Evolutionary conservation across 2,113 vertebrate species (phyloP).

Genomic region (Nicator chloris): DNA sequence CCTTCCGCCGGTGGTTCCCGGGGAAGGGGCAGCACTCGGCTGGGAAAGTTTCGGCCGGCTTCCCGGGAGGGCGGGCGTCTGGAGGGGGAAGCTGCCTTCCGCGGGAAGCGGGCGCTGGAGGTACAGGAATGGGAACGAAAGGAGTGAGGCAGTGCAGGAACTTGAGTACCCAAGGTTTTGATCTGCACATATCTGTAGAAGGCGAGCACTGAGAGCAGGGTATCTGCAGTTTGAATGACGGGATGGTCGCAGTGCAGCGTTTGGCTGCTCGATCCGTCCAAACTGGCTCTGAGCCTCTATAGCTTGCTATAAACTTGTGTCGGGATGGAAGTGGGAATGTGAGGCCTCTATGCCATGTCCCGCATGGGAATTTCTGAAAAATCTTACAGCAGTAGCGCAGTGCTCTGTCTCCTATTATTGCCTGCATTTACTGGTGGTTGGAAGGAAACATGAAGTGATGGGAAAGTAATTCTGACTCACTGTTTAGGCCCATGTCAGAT

Average conservation of each 20-base stretch:
- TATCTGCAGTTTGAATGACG: background rate
- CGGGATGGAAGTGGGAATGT: background rate
- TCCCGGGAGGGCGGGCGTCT: background rate
- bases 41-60: background rate
- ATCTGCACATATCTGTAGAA: background rate
- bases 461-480: background rate
- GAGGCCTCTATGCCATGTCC: background rate
- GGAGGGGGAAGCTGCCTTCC: background rate
- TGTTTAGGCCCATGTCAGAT: background rate
- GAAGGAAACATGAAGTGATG: background rate
- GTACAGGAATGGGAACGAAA: rapidly evolving
- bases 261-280: background rate
- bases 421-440: background rate
- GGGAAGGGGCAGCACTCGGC: background rate
- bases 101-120: background rate
- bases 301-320: background rate
- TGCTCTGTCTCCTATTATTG: rapidly evolving
- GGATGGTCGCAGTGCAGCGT: background rate
- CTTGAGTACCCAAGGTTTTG: rapidly evolving
- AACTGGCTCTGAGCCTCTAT: background rate
- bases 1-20: background rate
- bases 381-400: rapidly evolving
- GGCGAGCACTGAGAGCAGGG: rapidly evolving
- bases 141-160: background rate
- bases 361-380: background rate